These are phyloP conservation scores for Proteles cristata DNA, from an alignment of 2,113 vertebrate genomes.

Conservation along the genomic window DNA sequence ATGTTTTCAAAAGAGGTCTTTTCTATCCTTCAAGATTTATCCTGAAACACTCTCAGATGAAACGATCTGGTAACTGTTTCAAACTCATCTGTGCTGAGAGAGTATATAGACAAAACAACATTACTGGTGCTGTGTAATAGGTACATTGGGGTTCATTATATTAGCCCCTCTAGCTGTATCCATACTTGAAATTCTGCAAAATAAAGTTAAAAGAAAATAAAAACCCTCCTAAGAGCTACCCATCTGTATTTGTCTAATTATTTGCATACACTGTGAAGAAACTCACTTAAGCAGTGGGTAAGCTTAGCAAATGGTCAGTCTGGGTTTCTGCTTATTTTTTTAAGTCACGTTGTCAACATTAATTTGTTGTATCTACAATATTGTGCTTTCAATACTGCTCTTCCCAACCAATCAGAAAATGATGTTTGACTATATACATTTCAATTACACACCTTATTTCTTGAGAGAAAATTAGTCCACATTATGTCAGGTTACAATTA, in stretches of 20 bases:
- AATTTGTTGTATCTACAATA: not conserved
- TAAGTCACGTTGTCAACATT: not conserved
- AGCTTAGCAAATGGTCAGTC: not conserved
- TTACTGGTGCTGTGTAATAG: not conserved
- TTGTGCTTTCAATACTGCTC: not conserved
- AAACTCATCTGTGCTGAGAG: not conserved
- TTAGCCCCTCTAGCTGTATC: not conserved
- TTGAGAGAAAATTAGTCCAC: constrained; percentile 44
- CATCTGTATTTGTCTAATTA: constrained; percentile 6
- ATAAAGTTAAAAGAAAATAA: constrained; percentile 33
- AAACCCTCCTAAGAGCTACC: not conserved
- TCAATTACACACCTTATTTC: constrained; percentile 42
- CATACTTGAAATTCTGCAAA: constrained; percentile 52
- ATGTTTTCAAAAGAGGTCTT: not conserved
- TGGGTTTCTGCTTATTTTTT: not conserved
- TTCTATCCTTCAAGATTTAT: not conserved
- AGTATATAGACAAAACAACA: constrained; percentile 10
- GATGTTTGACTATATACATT: not conserved
- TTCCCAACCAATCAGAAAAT: constrained; percentile 27
- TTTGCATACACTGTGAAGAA: not conserved
- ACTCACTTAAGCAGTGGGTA: not conserved
- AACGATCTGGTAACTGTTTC: not conserved
- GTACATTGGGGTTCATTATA: not conserved
- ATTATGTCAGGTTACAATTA: constrained; percentile 32
- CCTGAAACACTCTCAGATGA: constrained; percentile 44